phyloP scores from a whole-genome alignment of 64 coral and sea anemone genomes.

The Montipora cactus region DNA sequence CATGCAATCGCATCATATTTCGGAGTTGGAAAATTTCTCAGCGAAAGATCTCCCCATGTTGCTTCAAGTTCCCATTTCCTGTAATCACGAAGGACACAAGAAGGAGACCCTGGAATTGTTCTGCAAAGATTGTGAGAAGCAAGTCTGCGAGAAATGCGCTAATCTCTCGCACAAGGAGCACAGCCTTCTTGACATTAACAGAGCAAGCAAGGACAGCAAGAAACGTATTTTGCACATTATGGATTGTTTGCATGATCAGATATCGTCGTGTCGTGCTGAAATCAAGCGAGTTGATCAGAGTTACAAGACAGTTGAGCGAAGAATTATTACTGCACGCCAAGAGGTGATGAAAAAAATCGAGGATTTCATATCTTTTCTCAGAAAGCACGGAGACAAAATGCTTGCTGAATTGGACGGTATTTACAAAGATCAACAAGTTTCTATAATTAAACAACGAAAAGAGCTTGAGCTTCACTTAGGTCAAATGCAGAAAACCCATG shows the following conservation, averaged over 20 bases:
- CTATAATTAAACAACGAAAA: slow-evolving; percentile 69
- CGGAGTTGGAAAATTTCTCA: slow-evolving; percentile 51
- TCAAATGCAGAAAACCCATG: slow-evolving; percentile 78
- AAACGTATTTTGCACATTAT: slow-evolving; percentile 32
- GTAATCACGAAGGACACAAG: slow-evolving; percentile 69
- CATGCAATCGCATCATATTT: slow-evolving; percentile 70
- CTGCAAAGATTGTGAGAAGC: slow-evolving; percentile 72
- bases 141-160: slow-evolving; percentile 66
- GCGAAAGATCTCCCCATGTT: slow-evolving; percentile 69
- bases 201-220: slow-evolving; percentile 51
- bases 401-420: slow-evolving; percentile 64
- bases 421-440: slow-evolving; percentile 72
- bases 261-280: slow-evolving; percentile 15
- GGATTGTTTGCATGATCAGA: slow-evolving; percentile 46
- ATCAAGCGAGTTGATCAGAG: slow-evolving; percentile 37
- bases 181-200: slow-evolving; percentile 9
- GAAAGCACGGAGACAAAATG: slow-evolving; percentile 75
- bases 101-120: slow-evolving; percentile 63
- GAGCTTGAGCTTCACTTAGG: slow-evolving; percentile 58
- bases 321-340: slow-evolving; percentile 48
- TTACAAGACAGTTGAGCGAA: slow-evolving; percentile 59
- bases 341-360: slow-evolving; percentile 54
- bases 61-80: slow-evolving; percentile 66
- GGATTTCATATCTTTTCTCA: slow-evolving; percentile 11
- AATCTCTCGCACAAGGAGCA: slow-evolving; percentile 33